These are phyloP conservation scores for Thomomys bottae DNA, from an alignment of 2,113 vertebrate species.

Conservation along the genomic window DNA sequence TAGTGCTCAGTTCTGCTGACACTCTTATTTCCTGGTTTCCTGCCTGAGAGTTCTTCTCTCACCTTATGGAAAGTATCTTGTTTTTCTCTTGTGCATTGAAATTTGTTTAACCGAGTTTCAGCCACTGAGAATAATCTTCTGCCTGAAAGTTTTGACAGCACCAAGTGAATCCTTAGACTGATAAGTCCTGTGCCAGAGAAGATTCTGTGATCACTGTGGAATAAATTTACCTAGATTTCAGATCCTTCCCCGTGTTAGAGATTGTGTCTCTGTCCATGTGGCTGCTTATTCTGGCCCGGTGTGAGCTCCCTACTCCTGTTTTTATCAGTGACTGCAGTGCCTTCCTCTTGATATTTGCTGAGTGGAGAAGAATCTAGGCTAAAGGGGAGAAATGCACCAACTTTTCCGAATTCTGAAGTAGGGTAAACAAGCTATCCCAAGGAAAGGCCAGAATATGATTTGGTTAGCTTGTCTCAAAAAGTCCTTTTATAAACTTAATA, in stretches of 20 bases:
- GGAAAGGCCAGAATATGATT: conserved; percentile 76
- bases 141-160: conserved; percentile 53
- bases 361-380: conserved; percentile 42
- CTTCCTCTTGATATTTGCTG: conserved; percentile 74
- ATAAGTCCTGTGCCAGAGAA: background rate
- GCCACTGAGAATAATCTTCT: conserved; percentile 46
- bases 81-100: conserved; percentile 57
- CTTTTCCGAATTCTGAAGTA: conserved; percentile 65
- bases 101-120: conserved; percentile 58
- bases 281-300: background rate
- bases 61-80: conserved; percentile 45
- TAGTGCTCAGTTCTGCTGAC: background rate
- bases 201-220: conserved; percentile 33
- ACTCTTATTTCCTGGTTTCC: conserved; percentile 28
- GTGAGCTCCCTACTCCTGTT: background rate
- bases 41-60: background rate
- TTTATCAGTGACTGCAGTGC: background rate
- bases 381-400: conserved; percentile 32
- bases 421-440: conserved; percentile 77
- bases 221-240: conserved; percentile 24
- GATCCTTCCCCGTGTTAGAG: background rate
- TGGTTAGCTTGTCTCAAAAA: conserved; percentile 29
- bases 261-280: background rate
- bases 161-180: conserved; percentile 11
- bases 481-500: conserved; percentile 71